phyloP scores from a whole-genome alignment of 37 sponge, comb jelly and placozoan species.

The Lycopodina hypogea region DNA sequence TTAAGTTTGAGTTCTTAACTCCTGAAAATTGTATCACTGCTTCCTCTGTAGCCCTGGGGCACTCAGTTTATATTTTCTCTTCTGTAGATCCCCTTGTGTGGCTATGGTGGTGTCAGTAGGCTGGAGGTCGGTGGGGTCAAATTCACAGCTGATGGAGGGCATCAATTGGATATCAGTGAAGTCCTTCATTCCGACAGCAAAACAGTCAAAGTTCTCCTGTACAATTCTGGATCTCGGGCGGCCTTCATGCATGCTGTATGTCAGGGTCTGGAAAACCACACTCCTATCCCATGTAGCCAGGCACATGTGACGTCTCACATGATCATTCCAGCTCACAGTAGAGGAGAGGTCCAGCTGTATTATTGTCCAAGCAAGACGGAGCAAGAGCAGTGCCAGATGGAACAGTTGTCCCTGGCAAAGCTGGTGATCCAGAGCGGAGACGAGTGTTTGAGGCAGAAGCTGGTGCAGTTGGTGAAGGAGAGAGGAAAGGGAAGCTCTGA shows the following conservation, averaged over 20 bases:
- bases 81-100: conserved; percentile 63
- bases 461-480: background rate
- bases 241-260: conserved; percentile 46
- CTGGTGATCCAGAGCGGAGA: conserved; percentile 36
- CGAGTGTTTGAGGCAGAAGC: conserved; percentile 23
- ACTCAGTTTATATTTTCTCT: too few species aligned
- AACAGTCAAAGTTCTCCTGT: conserved; percentile 26
- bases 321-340: conserved; percentile 30
- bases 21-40: too few species aligned
- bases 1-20: too few species aligned
- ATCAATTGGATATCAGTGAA: conserved; percentile 33
- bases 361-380: conserved; percentile 20
- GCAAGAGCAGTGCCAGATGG: background rate
- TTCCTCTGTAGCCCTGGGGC: too few species aligned
- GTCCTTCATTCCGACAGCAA: background rate
- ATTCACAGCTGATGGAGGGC: background rate
- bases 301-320: conserved; percentile 34
- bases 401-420: conserved; percentile 15
- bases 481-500: background rate
- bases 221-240: conserved; percentile 52
- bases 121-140: conserved; percentile 27
- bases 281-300: conserved; percentile 23
- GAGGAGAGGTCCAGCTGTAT: conserved; percentile 33
- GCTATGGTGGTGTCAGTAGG: conserved; percentile 50
- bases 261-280: conserved; percentile 4